A percentile compares a stretch with the other conserved stretches of the same genome.
Evolutionary conservation across 2,888 invertebrate species (phyloP).

Genomic region (Eupithecia abbreviata): DNA sequence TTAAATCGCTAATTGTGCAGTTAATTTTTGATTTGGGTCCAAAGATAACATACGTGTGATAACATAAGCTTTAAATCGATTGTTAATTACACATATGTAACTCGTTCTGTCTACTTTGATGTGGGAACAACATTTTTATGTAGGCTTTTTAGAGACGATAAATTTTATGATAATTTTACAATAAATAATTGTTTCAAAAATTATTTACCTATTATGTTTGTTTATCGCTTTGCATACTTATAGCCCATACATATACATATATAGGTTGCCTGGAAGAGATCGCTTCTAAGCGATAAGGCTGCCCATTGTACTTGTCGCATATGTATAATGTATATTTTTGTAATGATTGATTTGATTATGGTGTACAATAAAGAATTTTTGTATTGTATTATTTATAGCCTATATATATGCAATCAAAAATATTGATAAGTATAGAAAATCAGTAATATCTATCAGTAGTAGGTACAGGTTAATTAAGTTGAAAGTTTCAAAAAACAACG

Average conservation of each 20-base stretch:
- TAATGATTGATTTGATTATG: too few species aligned
- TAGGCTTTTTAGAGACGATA: background rate
- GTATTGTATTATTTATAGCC: too few species aligned
- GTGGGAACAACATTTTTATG: conserved; percentile 9
- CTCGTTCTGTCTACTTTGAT: conserved; percentile 4
- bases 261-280: too few species aligned
- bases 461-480: too few species aligned
- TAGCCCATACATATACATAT: too few species aligned
- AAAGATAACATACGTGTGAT: conserved; percentile 20
- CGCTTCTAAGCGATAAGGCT: too few species aligned
- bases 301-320: too few species aligned
- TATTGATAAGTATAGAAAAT: background rate
- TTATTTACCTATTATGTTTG: background rate
- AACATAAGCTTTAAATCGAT: conserved; percentile 8
- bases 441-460: background rate
- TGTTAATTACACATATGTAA: conserved; percentile 1
- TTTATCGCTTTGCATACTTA: too few species aligned
- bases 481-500: background rate
- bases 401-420: too few species aligned
- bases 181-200: background rate
- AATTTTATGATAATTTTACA: too few species aligned
- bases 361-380: too few species aligned
- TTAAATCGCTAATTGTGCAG: conserved; percentile 30
- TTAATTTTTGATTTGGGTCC: conserved; percentile 24
- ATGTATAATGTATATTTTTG: too few species aligned